These are phyloP conservation scores for Leistus spinibarbis DNA, from an alignment of 2,888 invertebrate genomes.

Conservation along the genomic window DNA sequence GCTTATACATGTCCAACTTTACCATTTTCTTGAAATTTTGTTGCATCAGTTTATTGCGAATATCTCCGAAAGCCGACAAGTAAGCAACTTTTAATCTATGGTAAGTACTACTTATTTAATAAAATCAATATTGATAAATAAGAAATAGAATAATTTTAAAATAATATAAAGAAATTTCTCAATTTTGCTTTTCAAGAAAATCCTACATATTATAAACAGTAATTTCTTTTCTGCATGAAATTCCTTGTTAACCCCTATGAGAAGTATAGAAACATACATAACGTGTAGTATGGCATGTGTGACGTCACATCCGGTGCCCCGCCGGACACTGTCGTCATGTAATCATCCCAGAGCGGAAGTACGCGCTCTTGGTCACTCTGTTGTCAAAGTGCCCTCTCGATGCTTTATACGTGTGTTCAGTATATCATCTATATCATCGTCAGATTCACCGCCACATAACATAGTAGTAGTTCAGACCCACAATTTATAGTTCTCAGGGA, in stretches of 20 bases:
- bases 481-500: neutral
- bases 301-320: slow-evolving; percentile 27
- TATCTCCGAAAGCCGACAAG: too few species aligned
- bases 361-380: slow-evolving; percentile 28
- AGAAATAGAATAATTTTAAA: too few species aligned
- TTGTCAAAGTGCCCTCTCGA: slow-evolving; percentile 22
- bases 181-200: too few species aligned
- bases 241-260: neutral
- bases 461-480: neutral
- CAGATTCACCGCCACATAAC: neutral
- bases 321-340: slow-evolving; percentile 28
- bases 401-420: neutral
- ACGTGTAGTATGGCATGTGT: neutral
- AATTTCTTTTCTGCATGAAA: too few species aligned
- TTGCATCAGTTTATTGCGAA: too few species aligned
- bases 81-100: too few species aligned
- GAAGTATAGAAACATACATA: neutral
- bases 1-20: too few species aligned
- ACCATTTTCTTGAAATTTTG: too few species aligned
- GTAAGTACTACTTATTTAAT: too few species aligned
- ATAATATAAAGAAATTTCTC: too few species aligned
- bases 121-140: too few species aligned
- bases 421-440: neutral
- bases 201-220: too few species aligned
- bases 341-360: slow-evolving; percentile 32